A percentile compares a stretch with the other conserved stretches of the same genome.
phyloP scores from a whole-genome alignment of 2,888 invertebrate genomes.

The Hypolimnas misippus region DNA sequence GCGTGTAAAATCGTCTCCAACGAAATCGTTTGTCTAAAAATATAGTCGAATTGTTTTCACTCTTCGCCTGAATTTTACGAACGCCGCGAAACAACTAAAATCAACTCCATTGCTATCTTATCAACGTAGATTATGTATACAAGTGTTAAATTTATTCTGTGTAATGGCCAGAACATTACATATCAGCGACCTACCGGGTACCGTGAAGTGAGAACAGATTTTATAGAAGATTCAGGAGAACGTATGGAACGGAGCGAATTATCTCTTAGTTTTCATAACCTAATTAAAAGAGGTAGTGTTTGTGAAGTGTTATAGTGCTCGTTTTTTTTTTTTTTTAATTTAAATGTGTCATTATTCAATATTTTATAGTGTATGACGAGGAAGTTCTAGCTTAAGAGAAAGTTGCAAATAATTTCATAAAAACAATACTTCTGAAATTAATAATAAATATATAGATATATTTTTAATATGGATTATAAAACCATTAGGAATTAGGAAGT shows the following conservation, averaged over 20 bases:
- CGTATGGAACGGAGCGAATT: slow-evolving; percentile 77
- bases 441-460: too few relatives aligned
- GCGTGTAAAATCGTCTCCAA: slow-evolving; percentile 45
- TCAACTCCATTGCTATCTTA: slow-evolving; percentile 66
- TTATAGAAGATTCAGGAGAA: slow-evolving; percentile 49
- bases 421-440: too few relatives aligned
- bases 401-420: too few relatives aligned
- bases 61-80: slow-evolving; percentile 34
- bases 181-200: slow-evolving; percentile 65
- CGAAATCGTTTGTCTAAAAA: slow-evolving; percentile 24
- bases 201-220: slow-evolving; percentile 41
- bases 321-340: slow-evolving; percentile 28
- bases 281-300: slow-evolving; percentile 75
- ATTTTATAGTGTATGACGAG: slow-evolving; percentile 26
- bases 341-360: slow-evolving; percentile 10
- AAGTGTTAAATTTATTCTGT: slow-evolving; percentile 70
- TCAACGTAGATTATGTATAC: slow-evolving; percentile 79
- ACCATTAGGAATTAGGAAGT: too few relatives aligned
- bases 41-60: slow-evolving; percentile 29
- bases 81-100: slow-evolving; percentile 47
- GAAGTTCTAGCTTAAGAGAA: too few relatives aligned
- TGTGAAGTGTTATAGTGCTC: slow-evolving; percentile 47
- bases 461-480: too few relatives aligned
- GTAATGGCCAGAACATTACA: slow-evolving; percentile 73
- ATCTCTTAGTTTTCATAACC: slow-evolving; percentile 79